Percentiles rank a stretch among this genome's conserved stretches.
Evolutionary conservation across 2,888 invertebrate genomes (phyloP).

Genomic region (Silvanus unidentatus): DNA sequence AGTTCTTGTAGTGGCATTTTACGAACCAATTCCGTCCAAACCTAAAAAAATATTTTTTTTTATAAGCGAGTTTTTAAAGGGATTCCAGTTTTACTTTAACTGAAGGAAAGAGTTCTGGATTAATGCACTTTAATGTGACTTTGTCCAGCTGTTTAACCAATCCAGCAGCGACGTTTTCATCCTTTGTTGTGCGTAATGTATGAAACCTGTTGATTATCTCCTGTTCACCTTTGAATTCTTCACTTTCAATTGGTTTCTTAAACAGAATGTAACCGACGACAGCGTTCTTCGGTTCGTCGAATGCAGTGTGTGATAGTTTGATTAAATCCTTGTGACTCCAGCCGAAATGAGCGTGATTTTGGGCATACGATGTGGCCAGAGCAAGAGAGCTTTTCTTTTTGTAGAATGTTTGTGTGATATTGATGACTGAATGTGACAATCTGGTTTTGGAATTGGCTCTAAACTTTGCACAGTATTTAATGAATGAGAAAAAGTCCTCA

Average conservation of each 20-base stretch:
- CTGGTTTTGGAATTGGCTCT: slow-evolving; percentile 15
- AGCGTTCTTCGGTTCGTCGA: slow-evolving; percentile 38
- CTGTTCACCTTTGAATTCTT: slow-evolving; percentile 38
- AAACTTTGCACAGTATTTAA: slow-evolving; percentile 26
- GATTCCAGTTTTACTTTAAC: slow-evolving; percentile 49
- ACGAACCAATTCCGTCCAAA: slow-evolving; percentile 56
- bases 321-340: slow-evolving; percentile 70
- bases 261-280: slow-evolving; percentile 49
- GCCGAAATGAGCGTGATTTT: slow-evolving; percentile 58
- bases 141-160: slow-evolving; percentile 48
- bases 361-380: slow-evolving; percentile 58
- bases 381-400: slow-evolving; percentile 53
- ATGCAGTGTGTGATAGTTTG: slow-evolving; percentile 56
- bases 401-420: slow-evolving; percentile 62
- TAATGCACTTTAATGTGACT: slow-evolving; percentile 62
- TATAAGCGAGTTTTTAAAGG: not conserved
- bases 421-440: slow-evolving; percentile 48
- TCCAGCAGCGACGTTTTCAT: slow-evolving; percentile 49
- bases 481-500: slow-evolving; percentile 42
- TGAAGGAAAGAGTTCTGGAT: slow-evolving; percentile 59
- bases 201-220: slow-evolving; percentile 49
- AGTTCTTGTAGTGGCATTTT: slow-evolving; percentile 51
- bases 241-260: slow-evolving; percentile 48
- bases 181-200: slow-evolving; percentile 44
- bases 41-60: slow-evolving; percentile 7